Percentiles rank a stretch among this genome's conserved stretches.
Evolutionary conservation across 2,113 vertebrate genomes (phyloP).

Genomic region (Oryzias javanicus): DNA sequence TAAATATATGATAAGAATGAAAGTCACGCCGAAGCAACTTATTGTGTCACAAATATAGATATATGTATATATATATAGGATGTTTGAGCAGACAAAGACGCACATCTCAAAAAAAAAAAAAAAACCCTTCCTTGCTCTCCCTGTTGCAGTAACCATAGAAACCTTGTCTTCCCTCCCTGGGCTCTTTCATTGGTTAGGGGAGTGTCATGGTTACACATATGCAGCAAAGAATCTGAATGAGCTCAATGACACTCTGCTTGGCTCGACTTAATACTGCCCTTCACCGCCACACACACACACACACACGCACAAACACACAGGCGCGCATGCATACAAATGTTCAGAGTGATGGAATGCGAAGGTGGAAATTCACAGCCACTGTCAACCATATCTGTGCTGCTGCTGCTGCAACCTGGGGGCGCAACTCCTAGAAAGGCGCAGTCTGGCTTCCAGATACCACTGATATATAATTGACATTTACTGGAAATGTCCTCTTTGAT

Average conservation of each 20-base stretch:
- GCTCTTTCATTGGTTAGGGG: conserved; percentile 56
- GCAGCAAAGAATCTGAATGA: conserved; percentile 73
- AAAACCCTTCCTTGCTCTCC: conserved; percentile 43
- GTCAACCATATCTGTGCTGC: conserved; percentile 23
- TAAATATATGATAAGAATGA: conserved; percentile 39
- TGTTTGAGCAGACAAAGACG: conserved; percentile 6
- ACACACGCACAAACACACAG: conserved; percentile 10
- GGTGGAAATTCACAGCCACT: conserved; percentile 33
- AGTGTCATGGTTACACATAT: conserved; percentile 67
- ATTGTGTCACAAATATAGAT: background rate
- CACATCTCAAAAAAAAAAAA: conserved; percentile 33
- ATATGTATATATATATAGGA: background rate
- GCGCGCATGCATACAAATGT: conserved; percentile 34
- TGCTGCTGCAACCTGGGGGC: conserved; percentile 40
- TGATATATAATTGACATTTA: conserved; percentile 74
- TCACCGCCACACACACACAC: conserved; percentile 48
- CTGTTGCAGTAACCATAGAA: conserved; percentile 70
- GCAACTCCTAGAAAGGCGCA: conserved; percentile 51
- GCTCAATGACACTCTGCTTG: conserved; percentile 65
- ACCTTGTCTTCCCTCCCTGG: conserved; percentile 57
- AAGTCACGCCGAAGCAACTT: background rate
- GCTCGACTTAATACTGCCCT: conserved; percentile 61
- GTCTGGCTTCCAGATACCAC: conserved; percentile 61
- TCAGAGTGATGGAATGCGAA: conserved; percentile 38
- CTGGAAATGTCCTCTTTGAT: conserved; percentile 65